These are phyloP conservation scores for Napeogenes inachia DNA, from an alignment of 2,888 invertebrate species.

Conservation along the genomic window DNA sequence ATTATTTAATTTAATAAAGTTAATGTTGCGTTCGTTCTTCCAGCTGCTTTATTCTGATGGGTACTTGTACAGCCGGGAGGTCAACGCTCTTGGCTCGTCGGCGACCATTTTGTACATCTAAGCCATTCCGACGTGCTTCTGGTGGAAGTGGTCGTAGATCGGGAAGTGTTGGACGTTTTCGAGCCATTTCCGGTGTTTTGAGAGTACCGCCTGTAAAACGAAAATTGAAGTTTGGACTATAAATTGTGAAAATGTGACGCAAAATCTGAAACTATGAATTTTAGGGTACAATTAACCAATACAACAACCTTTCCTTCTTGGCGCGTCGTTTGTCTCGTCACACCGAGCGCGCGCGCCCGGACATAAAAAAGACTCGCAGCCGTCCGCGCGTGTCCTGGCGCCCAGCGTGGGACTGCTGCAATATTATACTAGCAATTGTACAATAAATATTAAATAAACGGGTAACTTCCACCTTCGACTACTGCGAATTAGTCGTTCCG, in stretches of 20 bases:
- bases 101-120: slow-evolving; percentile 52
- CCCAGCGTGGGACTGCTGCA: slow-evolving; percentile 57
- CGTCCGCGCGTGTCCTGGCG: slow-evolving; percentile 64
- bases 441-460: no score
- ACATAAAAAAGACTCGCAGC: slow-evolving; percentile 49
- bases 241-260: no score
- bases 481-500: no score
- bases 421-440: no score
- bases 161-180: slow-evolving; percentile 57
- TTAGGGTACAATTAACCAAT: no score
- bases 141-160: slow-evolving; percentile 50
- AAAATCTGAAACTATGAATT: no score
- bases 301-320: slow-evolving; percentile 56
- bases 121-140: slow-evolving; percentile 38
- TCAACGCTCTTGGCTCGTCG: slow-evolving; percentile 67
- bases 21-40: slow-evolving; percentile 48
- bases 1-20: slow-evolving; percentile 3
- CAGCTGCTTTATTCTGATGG: slow-evolving; percentile 64
- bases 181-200: slow-evolving; percentile 50
- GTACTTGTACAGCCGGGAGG: slow-evolving; percentile 70
- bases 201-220: slow-evolving; percentile 48
- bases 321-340: slow-evolving; percentile 36
- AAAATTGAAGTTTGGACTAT: background rate
- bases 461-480: no score
- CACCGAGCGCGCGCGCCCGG: slow-evolving; percentile 28